phyloP scores from a whole-genome alignment of 2,113 vertebrate genomes.

The Girardinichthys multiradiatus region DNA sequence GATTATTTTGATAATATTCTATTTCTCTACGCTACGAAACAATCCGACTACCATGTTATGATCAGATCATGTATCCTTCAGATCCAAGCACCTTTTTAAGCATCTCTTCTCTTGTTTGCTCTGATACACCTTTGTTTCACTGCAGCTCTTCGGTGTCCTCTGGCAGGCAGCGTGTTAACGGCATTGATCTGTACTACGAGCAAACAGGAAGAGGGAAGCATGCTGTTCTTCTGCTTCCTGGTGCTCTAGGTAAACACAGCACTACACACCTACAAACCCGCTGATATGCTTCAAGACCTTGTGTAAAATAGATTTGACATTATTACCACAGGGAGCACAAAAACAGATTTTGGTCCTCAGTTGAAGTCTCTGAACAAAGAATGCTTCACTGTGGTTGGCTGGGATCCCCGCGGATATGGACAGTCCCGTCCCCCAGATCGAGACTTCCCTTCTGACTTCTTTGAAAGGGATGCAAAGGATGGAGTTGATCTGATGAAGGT shows the following conservation, averaged over 20 bases:
- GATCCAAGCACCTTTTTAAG: neutral
- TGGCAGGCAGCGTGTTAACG: constrained; percentile 84
- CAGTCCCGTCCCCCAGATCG: constrained; percentile 87
- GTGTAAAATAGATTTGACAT: neutral
- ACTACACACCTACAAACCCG: neutral
- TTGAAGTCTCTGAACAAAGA: constrained; percentile 85
- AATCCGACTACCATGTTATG: neutral
- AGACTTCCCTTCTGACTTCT: constrained; percentile 90
- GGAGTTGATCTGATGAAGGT: constrained; percentile 93
- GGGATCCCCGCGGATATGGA: constrained; percentile 92
- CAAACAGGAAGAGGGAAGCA: constrained; percentile 84
- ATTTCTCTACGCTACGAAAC: neutral
- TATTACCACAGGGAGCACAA: constrained; percentile 79
- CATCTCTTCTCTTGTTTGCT: neutral
- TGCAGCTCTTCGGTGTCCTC: constrained; percentile 80
- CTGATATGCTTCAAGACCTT: neutral
- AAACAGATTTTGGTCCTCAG: constrained; percentile 90
- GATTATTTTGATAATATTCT: neutral
- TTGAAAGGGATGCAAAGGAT: constrained; percentile 91
- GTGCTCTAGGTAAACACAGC: constrained; percentile 85
- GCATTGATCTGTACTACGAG: constrained; percentile 87
- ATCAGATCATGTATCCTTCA: neutral
- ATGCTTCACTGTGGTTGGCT: constrained; percentile 86
- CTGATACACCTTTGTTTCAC: constrained; percentile 31
- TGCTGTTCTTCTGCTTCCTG: constrained; percentile 87